phyloP scores from a whole-genome alignment of 2,797 vertebrate species.

The Gephyroberyx darwinii region DNA sequence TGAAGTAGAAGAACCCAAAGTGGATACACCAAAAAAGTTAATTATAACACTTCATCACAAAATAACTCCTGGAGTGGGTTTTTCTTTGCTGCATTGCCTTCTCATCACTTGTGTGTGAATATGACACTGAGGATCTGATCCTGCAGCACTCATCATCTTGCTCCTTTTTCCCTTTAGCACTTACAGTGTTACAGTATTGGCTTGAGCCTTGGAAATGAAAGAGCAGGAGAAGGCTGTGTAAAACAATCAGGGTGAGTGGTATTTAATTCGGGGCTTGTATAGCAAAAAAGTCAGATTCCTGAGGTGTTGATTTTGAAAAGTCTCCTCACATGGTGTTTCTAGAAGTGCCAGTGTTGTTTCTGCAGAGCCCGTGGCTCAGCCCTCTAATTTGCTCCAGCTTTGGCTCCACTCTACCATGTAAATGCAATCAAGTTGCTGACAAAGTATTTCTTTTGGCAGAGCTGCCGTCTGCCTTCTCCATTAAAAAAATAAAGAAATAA shows the following conservation, averaged over 20 bases:
- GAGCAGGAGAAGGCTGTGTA: background rate
- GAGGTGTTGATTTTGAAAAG: slow-evolving; percentile 53
- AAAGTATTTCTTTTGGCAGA: slow-evolving; percentile 76
- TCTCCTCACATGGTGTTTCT: slow-evolving; percentile 54
- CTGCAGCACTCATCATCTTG: slow-evolving; percentile 2
- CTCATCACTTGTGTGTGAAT: slow-evolving; percentile 17
- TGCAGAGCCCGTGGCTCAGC: slow-evolving; percentile 56
- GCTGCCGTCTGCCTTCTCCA: slow-evolving; percentile 59
- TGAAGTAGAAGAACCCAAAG: too few species aligned
- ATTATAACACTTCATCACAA: too few species aligned
- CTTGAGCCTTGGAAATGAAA: slow-evolving; percentile 9
- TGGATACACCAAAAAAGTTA: too few species aligned
- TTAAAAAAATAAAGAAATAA: slow-evolving; percentile 56
- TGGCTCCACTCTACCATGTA: slow-evolving; percentile 75
- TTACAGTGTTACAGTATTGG: slow-evolving; percentile 6
- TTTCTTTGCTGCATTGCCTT: background rate
- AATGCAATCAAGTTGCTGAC: slow-evolving; percentile 78
- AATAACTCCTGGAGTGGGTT: background rate
- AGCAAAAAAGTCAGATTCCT: slow-evolving; percentile 14
- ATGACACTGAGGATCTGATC: slow-evolving; percentile 33
- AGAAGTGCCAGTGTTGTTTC: slow-evolving; percentile 63
- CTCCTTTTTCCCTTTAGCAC: background rate
- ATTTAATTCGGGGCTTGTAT: slow-evolving; percentile 33
- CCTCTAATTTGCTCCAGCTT: slow-evolving; percentile 70
- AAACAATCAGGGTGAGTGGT: slow-evolving; percentile 36